Percentiles rank a stretch among this genome's conserved stretches.
Conservation (phyloP, 2,888 invertebrate species). For the Agrilus cyanescens region DNA sequence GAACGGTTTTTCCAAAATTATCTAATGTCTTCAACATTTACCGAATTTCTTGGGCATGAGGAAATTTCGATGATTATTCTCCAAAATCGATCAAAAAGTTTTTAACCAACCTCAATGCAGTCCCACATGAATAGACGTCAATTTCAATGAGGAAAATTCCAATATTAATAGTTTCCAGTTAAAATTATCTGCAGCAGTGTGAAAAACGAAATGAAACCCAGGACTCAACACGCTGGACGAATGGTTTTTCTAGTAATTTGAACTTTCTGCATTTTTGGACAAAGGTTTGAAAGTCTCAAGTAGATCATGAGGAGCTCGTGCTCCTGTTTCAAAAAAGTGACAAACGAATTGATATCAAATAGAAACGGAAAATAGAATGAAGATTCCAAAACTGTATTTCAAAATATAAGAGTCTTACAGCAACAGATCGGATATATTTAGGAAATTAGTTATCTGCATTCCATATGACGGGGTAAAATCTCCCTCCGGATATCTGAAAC, state of each 20-base stretch:
- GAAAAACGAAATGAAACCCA: too few species aligned
- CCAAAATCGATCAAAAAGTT: constrained; percentile 89
- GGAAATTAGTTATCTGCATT: constrained; percentile 40
- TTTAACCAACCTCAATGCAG: constrained; percentile 76
- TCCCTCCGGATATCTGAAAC: constrained; percentile 79
- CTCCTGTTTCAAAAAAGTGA: too few species aligned
- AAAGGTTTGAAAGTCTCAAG: too few species aligned
- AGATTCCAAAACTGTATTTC: neutral
- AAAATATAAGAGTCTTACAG: neutral
- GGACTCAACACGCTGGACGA: too few species aligned
- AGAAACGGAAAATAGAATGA: too few species aligned
- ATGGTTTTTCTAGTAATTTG: too few species aligned
- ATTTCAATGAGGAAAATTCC: constrained; percentile 69
- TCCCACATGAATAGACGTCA: constrained; percentile 87
- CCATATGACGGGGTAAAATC: constrained; percentile 95
- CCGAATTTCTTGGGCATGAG: constrained; percentile 92
- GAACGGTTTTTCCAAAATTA: constrained; percentile 1
- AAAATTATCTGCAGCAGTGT: constrained; percentile 92
- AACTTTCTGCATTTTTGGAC: too few species aligned
- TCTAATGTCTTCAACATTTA: constrained; percentile 21
- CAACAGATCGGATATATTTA: too few species aligned
- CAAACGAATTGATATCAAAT: too few species aligned
- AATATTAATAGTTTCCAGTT: constrained; percentile 72
- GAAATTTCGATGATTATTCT: constrained; percentile 73
- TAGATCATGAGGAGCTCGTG: too few species aligned